These are phyloP conservation scores for Augochlora pura DNA, from an alignment of 1,140 invertebrate species.

Conservation along the genomic window DNA sequence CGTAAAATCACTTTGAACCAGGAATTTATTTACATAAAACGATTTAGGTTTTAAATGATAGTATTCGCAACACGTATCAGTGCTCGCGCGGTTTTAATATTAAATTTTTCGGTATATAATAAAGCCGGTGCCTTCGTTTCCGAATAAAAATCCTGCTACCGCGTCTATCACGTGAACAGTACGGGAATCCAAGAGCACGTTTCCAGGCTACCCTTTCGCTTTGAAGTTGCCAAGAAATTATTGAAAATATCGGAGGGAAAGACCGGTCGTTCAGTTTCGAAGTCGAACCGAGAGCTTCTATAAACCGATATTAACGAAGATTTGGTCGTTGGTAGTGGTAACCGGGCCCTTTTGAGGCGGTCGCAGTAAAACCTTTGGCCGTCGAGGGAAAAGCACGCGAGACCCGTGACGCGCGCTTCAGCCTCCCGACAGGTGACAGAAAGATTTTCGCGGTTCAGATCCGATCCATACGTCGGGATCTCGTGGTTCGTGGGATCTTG, in stretches of 20 bases:
- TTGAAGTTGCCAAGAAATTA: constrained; percentile 19
- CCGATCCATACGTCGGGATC: background rate
- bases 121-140: too few relatives aligned
- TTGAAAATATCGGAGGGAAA: background rate
- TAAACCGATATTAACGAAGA: constrained; percentile 26
- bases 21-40: too few relatives aligned
- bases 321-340: background rate
- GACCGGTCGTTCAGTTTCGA: background rate
- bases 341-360: background rate
- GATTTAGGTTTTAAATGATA: too few relatives aligned
- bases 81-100: too few relatives aligned
- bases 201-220: background rate
- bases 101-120: too few relatives aligned
- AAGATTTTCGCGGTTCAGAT: constrained; percentile 29
- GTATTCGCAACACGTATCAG: too few relatives aligned
- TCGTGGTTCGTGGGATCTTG: background rate
- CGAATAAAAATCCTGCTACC: too few relatives aligned
- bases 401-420: background rate
- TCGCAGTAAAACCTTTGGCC: constrained; percentile 7
- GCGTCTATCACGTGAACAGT: too few relatives aligned
- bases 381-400: constrained; percentile 5
- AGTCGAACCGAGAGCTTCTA: background rate
- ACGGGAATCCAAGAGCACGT: background rate
- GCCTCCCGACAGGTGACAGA: background rate
- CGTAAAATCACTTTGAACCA: too few relatives aligned